Base-by-base conservation (phyloP, 2,888 invertebrate genomes). In the Pammene aurita region DNA sequence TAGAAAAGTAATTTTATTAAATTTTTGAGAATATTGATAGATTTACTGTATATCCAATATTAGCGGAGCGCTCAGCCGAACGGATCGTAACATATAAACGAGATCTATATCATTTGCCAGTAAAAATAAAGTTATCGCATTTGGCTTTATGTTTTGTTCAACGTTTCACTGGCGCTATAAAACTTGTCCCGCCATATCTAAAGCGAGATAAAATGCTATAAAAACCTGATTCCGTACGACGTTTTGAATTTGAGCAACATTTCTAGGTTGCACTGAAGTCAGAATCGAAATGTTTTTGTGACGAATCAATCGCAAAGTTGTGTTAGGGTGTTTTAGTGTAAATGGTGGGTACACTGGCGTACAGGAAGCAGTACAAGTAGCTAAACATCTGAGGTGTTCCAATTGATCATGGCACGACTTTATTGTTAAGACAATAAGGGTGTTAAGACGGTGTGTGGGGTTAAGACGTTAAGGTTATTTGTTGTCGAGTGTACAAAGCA, bases 221-320 rank as follows among this genome's bases (percentile, higher is more conserved):
- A 38, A 35, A 13, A 7, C 6, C 34, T 35, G 5, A 16, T 0
- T 18, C 16, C 18, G 7, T 61, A n/a, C 5, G 50, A 13, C 62
- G 2, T 52, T 62, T 41, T 52, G 38, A n/a, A 13, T 13, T 18
- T 50, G 10, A 16, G 10, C n/a, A n/a, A 13, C 4, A 13, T 7
- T 16, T 26, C 35, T 38, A 13, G 35, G 48, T 9, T 48, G 35
- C 16, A 7, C 50, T 7, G 50, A n/a, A 34, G 18, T 50, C 18
- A 18, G 52, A 62, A 62, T 62, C 41, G 62, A 62, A 62, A 62
- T 62, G 41, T 41, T 52, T 62, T 38, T 26, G 38, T 26, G 10
- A 41, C 41, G 41, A 62, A 62, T 52, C 62, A 52, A 62, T 62
- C 52, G 62, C 38, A 62, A 41, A 62, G 41, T 52, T 52, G 34